Base-by-base conservation (phyloP, 2,888 invertebrate species). In the Plagodis pulveraria region DNA sequence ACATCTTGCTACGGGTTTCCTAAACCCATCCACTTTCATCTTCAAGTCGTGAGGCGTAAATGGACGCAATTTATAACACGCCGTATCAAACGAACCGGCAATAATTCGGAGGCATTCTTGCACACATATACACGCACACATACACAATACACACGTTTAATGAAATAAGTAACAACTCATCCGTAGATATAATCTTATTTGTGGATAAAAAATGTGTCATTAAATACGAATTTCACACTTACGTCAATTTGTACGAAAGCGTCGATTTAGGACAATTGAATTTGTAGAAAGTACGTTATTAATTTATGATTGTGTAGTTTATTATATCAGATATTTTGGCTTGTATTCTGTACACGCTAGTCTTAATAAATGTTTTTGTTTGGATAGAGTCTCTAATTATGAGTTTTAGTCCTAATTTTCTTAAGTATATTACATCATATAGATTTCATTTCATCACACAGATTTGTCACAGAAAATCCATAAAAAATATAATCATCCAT, bases 1-100 rank as follows among this genome's bases (percentile, higher is more conserved):
- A 52, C 58, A 62, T 62, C 58, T 56, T 52, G 63, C 12, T 54
- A 56, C 47, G 40, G 38, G 58, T 54, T 50, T 44, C 56, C 47
- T 40, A 46, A 53, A 62, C 32, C 50, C 60, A 51, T 57, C 56
- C 48, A 67, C 69, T 69, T 69, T 67, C 69, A 63, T 67, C 61
- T 53, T 38, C 46, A 36, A 57, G 38, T 87, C 88, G 89, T 89
- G 87, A 85, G 78, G 65, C 74, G 79, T 80, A 85, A 87, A 87
- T 87, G 80, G 76, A 69, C 59, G 71, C 79, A 73, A 89, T 88
- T 87, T 87, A 85, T 86, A 79, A 85, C 77, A 73, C 72, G 69
- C 68, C 62, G 67, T 80, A 78, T 83, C 83, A 82, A 83, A 83
- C 79, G 77, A 76, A 74, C 74, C 80, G 78, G 68, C 68, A 61